Evolutionary conservation across 2,888 invertebrate species (phyloP), one percentile per base, ranked within the genome.

Genomic region (Agrochola litura): DNA sequence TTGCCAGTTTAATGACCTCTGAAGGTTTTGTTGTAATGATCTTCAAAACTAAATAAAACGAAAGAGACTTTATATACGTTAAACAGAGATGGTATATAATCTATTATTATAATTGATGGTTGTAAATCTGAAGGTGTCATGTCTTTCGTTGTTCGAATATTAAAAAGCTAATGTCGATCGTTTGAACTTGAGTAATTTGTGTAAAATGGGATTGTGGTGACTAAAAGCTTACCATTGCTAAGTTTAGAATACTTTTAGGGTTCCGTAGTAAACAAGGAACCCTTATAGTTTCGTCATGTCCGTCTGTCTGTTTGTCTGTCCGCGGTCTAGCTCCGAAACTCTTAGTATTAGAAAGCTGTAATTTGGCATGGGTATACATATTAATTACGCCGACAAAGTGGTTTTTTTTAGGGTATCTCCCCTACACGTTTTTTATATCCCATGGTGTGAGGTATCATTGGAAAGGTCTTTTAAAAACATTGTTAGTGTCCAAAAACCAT

Each of bases 41-140:
- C 6, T 22, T 43, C 2, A 12, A 60, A 37, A 43, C 16, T 46
- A 63, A 87, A 86, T 83, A 67, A 83, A 85, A 77, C 74, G 81
- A 82, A 81, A 83, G 72, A 82, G 65, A 60, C 60, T 37, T 60
- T 52, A 19, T 30, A 74, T 66, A 82, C 49, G 73, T 77, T 69
- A 86, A 89, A 91, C 81, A 77, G 89, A 89, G 91, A 92, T 76
- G 81, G 84, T 77, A 85, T 77, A 37, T 88, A 91, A 85, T 89
- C 93, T 92, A 93, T 94, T 94, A 94, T 83, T 87, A 92, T 94
- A 95, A 95, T 94, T 93, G 91, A 94, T 92, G 94, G 94, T 91
- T 93, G 91, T 94, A 94, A 95, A 95, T 94, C 91, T 89, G 10
- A 49, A 76, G 41, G 41, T 37, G 95, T 94, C 94, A 93, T 92